phyloP scores from a whole-genome alignment of 2,113 vertebrate genomes.

The Sarotherodon lohbergeri region DNA sequence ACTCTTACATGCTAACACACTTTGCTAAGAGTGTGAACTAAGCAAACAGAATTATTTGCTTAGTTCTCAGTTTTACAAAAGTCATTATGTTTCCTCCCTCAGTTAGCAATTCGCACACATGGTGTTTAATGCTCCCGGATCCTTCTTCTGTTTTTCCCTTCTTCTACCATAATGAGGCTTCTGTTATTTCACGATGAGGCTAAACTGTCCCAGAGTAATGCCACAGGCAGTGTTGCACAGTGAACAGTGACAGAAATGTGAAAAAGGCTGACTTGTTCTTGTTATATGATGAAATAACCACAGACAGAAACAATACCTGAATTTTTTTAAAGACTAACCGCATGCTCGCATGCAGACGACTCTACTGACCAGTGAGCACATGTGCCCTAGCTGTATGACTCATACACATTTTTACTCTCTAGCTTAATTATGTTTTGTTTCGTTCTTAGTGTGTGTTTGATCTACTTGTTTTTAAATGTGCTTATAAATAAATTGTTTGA shows the following conservation, averaged over 20 bases:
- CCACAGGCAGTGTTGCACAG: neutral
- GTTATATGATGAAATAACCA: constrained; percentile 6
- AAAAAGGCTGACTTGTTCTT: neutral
- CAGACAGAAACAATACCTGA: neutral
- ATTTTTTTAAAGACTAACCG: neutral
- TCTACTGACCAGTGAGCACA: neutral
- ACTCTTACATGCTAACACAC: neutral
- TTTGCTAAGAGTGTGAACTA: neutral
- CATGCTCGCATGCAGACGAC: neutral
- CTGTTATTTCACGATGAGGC: constrained; percentile 3
- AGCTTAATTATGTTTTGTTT: neutral
- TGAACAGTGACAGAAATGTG: neutral
- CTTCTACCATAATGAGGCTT: constrained; percentile 13
- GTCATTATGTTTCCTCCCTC: neutral
- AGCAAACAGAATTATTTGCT: neutral
- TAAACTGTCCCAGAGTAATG: neutral
- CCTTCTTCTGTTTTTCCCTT: neutral
- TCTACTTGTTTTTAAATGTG: neutral
- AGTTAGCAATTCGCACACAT: neutral
- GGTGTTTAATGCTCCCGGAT: neutral
- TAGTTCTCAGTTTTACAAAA: neutral
- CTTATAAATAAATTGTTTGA: neutral
- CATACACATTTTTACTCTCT: neutral
- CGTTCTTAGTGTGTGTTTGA: neutral
- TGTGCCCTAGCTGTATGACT: neutral